Evolutionary conservation across 1,140 invertebrate species (phyloP), one percentile per base, ranked within the genome.

Genomic region (Asbolus verrucosus): DNA sequence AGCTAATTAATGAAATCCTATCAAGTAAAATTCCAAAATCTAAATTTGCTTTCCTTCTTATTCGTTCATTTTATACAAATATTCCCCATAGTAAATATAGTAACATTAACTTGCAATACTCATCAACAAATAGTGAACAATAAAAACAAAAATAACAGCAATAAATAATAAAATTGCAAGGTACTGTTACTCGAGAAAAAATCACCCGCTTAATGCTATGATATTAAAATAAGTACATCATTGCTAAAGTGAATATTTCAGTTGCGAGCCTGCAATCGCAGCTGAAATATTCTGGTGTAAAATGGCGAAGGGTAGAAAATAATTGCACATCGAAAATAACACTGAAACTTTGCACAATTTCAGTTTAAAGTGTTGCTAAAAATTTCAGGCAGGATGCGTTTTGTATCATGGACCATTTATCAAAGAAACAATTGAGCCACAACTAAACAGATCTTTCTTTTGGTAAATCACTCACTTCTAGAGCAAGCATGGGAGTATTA

Each of bases 81-180:
- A 69, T 72, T 72, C 66, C 62, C 27, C 46, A 27, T 54, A 54
- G 18, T 60, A 65, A 36, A 38, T 65, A 62, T 39, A 43, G 72
- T 76, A 76, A 74, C 69, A 73, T 71, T 74, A 77, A 77, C 74
- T 73, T 71, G 77, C 72, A 75, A 78, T 77, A 76, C 46, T 30
- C 75, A n/a, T n/a, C n/a, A 72, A 69, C 67, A 65, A 43, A 71
- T 73, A 61, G 36, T 76, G 38, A 30, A 69, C 61, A 71, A 73
- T 71, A 73, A 73, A 70, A 65, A 70, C 73, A 74, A 76, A 76
- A 77, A 77, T 73, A 76, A 78, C 73, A 77, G 73, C 75, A 61
- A 73, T 66, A 67, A 72, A 41, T 72, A 71, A 77, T 71, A 69
- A 67, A 72, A 72, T 71, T 69, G 73, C 68, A 67, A 70, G 73